These are phyloP conservation scores for Xylota segnis DNA, from an alignment of 2,888 invertebrate genomes.

Conservation along the genomic window DNA sequence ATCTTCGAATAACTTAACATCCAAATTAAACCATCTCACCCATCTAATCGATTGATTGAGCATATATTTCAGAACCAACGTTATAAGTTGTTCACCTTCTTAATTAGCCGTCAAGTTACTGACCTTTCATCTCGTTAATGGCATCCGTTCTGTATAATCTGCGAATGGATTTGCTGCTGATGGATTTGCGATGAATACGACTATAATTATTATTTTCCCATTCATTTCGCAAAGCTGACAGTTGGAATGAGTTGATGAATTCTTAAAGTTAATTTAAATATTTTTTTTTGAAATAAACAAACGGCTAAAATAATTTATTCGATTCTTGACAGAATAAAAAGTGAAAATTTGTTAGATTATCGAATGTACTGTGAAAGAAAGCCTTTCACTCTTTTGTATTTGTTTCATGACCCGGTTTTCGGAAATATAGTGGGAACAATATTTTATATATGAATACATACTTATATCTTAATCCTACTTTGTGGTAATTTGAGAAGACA, in stretches of 20 bases:
- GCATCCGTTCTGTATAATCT: constrained; percentile 40
- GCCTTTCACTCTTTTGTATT: constrained; percentile 19
- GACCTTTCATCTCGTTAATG: constrained; percentile 35
- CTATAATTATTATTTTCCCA: constrained; percentile 15
- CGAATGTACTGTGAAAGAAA: constrained; percentile 26
- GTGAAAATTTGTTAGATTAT: constrained; percentile 32
- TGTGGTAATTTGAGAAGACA: not conserved
- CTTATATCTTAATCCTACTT: not conserved
- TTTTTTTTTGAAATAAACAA: not conserved
- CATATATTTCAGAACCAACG: constrained; percentile 19
- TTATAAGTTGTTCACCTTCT: constrained; percentile 53
- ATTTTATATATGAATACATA: not conserved
- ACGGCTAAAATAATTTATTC: constrained; percentile 8
- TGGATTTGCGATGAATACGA: not conserved
- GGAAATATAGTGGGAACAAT: not conserved
- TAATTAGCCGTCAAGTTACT: constrained; percentile 33
- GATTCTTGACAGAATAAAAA: constrained; percentile 26
- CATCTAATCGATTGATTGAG: constrained; percentile 1
- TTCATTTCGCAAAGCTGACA: constrained; percentile 22
- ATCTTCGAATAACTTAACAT: not conserved
- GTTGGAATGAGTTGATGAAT: constrained; percentile 5
- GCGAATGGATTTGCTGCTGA: constrained; percentile 14
- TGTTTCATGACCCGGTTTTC: constrained; percentile 17
- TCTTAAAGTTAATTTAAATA: constrained; percentile 18
- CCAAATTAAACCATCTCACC: not conserved